Evolutionary conservation across 2,888 invertebrate species (phyloP).

Genomic region (Lumbricus terrestris): DNA sequence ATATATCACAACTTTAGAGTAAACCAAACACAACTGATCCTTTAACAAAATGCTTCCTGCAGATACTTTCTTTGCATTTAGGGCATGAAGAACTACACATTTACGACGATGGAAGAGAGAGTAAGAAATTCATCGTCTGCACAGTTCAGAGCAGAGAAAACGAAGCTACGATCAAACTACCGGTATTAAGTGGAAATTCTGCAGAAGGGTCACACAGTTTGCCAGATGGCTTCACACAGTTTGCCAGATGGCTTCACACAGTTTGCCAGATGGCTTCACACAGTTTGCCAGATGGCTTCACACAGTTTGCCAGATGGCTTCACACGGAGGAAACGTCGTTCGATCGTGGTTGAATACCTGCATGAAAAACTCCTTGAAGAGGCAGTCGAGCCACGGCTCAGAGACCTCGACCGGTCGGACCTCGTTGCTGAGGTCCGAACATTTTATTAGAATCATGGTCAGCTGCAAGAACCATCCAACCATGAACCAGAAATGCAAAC

Average conservation of each 20-base stretch:
- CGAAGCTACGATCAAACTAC: background rate
- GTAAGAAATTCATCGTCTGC: background rate
- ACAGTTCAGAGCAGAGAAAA: background rate
- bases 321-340: background rate
- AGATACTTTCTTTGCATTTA: background rate
- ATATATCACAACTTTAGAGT: no score
- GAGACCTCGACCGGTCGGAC: conserved; percentile 80
- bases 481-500: no score
- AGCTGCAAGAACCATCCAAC: no score
- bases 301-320: background rate
- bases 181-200: background rate
- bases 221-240: background rate
- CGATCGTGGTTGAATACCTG: conserved; percentile 48
- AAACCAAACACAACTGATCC: no score
- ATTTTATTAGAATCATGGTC: conserved; percentile 71
- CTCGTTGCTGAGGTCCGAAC: conserved; percentile 81
- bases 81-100: background rate
- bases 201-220: background rate
- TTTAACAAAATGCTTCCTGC: no score
- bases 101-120: background rate
- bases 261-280: background rate
- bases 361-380: conserved; percentile 65
- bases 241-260: background rate
- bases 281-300: no score
- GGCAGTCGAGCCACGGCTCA: conserved; percentile 77